phyloP scores from a whole-genome alignment of 2,113 vertebrate species.

The Saguinus imperator region DNA sequence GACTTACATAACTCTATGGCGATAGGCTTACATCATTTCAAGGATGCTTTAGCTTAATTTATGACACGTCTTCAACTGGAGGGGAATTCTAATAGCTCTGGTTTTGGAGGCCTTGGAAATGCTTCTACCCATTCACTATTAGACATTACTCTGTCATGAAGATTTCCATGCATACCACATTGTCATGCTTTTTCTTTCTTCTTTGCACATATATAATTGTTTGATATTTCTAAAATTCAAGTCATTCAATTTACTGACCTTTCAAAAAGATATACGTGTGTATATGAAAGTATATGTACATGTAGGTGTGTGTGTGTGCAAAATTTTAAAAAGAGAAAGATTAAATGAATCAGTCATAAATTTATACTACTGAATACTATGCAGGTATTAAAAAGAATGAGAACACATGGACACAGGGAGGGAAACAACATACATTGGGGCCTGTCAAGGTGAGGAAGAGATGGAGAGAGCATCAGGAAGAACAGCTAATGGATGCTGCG shows the following conservation, averaged over 20 bases:
- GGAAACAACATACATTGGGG: too few species aligned
- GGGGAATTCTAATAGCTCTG: neutral
- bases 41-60: neutral
- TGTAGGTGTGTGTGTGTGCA: neutral
- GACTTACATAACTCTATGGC: neutral
- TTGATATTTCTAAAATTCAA: constrained; percentile 6
- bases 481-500: too few species aligned
- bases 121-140: neutral
- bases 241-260: neutral
- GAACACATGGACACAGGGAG: too few species aligned
- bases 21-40: neutral
- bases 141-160: neutral
- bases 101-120: neutral
- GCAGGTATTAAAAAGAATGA: neutral
- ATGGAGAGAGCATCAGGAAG: too few species aligned
- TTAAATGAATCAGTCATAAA: neutral
- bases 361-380: neutral
- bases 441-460: too few species aligned
- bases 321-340: neutral
- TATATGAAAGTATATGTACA: neutral
- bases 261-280: neutral
- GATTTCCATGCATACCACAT: neutral
- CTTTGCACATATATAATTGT: neutral
- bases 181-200: neutral
- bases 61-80: neutral